These are phyloP conservation scores for Castor canadensis DNA, from an alignment of 2,113 vertebrate genomes.

Conservation along the genomic window DNA sequence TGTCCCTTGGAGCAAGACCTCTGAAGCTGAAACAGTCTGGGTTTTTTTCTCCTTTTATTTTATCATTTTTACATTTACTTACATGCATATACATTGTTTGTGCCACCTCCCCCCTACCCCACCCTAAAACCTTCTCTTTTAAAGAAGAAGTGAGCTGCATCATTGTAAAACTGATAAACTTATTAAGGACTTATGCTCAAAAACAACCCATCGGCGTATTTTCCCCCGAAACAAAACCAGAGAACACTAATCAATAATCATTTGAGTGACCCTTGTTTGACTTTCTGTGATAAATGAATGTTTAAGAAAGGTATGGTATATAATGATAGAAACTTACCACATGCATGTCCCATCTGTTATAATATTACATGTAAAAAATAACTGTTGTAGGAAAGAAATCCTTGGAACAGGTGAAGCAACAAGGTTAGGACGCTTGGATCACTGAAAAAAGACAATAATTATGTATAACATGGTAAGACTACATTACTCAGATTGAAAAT, in stretches of 20 bases:
- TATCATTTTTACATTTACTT: no score
- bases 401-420: background rate
- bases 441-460: background rate
- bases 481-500: no score
- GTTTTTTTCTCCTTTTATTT: background rate
- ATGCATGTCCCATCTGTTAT: no score
- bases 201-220: background rate
- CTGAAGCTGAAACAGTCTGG: background rate
- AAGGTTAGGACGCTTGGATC: background rate
- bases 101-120: no score
- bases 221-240: background rate
- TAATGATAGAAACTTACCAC: background rate
- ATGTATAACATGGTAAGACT: background rate
- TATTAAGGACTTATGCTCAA: background rate
- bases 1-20: background rate
- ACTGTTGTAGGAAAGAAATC: background rate
- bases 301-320: background rate
- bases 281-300: background rate
- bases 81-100: no score
- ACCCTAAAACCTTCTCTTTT: no score
- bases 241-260: accelerated
- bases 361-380: background rate
- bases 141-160: background rate
- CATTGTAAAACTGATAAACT: background rate
- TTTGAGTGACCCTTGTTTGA: background rate